These are phyloP conservation scores for Campoletis sonorensis DNA, from an alignment of 1,140 invertebrate genomes.

Conservation along the genomic window DNA sequence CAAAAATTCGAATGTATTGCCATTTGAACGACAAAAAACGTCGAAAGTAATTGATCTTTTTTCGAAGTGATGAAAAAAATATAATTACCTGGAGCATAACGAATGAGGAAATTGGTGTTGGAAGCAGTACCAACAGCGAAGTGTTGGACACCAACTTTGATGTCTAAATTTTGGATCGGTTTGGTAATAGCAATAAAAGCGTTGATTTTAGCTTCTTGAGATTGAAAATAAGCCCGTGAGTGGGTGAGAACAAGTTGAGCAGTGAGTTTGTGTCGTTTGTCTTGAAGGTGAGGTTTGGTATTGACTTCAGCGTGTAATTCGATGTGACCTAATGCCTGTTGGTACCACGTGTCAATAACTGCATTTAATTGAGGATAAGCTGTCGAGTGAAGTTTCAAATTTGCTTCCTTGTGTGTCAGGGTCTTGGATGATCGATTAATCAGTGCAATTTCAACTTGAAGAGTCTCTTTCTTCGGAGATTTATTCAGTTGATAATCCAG, in stretches of 20 bases:
- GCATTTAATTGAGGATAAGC: slow-evolving; percentile 87
- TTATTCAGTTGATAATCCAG: slow-evolving; percentile 83
- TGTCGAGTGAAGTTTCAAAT: slow-evolving; percentile 82
- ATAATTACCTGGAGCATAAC: slow-evolving; percentile 74
- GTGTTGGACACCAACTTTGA: slow-evolving; percentile 73
- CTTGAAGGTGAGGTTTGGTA: slow-evolving; percentile 73
- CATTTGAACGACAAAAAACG: too few relatives aligned
- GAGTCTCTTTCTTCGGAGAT: slow-evolving; percentile 80
- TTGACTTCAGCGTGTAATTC: slow-evolving; percentile 77
- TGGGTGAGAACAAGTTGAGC: slow-evolving; percentile 78
- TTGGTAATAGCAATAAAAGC: slow-evolving; percentile 73
- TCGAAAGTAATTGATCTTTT: too few relatives aligned
- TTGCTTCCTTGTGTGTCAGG: slow-evolving; percentile 78
- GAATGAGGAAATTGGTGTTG: slow-evolving; percentile 69
- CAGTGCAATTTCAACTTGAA: slow-evolving; percentile 82
- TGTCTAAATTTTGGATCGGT: slow-evolving; percentile 74
- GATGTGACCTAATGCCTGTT: slow-evolving; percentile 78
- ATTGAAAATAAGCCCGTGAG: slow-evolving; percentile 74
- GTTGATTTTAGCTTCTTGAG: slow-evolving; percentile 72
- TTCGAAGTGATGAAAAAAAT: neutral
- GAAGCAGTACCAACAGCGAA: slow-evolving; percentile 65
- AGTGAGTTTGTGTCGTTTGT: slow-evolving; percentile 78
- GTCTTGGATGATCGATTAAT: slow-evolving; percentile 81
- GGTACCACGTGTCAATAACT: slow-evolving; percentile 81
- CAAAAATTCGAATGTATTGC: too few relatives aligned